A percentile compares a stretch with the other conserved stretches of the same genome.
Conservation (phyloP, 2,113 vertebrate genomes). For the Nesogale talazaci region DNA sequence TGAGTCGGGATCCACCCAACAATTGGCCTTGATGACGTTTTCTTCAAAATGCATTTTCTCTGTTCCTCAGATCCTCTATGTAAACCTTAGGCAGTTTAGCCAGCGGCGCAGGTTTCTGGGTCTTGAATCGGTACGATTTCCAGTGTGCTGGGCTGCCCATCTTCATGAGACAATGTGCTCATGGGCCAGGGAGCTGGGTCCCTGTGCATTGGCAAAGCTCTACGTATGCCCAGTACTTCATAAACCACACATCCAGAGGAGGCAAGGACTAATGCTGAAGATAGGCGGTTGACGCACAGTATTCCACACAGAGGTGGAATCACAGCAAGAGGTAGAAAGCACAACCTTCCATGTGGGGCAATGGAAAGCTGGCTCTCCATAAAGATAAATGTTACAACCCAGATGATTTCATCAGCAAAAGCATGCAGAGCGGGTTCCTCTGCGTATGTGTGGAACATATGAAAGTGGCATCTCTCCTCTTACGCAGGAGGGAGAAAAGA, state of each 20-base stretch:
- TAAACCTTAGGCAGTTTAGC: not conserved
- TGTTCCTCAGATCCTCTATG: not conserved
- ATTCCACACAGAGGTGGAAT: slow-evolving; percentile 48
- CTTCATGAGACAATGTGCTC: not conserved
- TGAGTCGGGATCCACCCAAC: not conserved
- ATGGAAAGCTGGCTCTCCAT: slow-evolving; percentile 20
- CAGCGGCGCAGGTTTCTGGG: not conserved
- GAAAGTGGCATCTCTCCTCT: slow-evolving; percentile 61
- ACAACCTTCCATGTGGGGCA: slow-evolving; percentile 17
- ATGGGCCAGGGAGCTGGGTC: not conserved
- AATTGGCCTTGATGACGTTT: not conserved
- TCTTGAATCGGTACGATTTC: slow-evolving; percentile 29
- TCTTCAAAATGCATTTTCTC: not conserved
- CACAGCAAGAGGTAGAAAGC: slow-evolving; percentile 48
- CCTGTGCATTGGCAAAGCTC: not conserved
- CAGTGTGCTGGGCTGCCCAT: not conserved
- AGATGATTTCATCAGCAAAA: slow-evolving; percentile 65
- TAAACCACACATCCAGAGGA: slow-evolving; percentile 44
- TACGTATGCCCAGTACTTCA: not conserved
- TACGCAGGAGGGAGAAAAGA: slow-evolving; percentile 23
- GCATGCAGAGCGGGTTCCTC: slow-evolving; percentile 72
- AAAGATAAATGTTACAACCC: slow-evolving; percentile 71
- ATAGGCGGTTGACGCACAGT: slow-evolving; percentile 64
- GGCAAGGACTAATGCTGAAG: slow-evolving; percentile 52
- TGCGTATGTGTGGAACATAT: slow-evolving; percentile 52